Evolutionary conservation across 1,140 invertebrate genomes (phyloP).

Genomic region (Drosophila persimilis): DNA sequence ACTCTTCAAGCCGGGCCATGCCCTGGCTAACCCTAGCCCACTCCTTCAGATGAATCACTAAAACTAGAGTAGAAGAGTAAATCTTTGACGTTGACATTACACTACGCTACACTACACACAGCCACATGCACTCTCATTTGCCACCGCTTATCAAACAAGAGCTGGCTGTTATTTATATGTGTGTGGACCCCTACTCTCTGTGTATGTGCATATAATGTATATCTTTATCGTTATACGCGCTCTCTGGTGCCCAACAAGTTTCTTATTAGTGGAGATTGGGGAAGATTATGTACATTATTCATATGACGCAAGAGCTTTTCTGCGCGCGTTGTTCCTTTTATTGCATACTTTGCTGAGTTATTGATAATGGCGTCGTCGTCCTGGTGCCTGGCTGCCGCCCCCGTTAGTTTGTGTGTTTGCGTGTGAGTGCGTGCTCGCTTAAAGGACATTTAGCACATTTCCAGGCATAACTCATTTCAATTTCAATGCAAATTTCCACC

Average conservation of each 20-base stretch:
- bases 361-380: slow-evolving; percentile 55
- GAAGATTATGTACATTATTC: slow-evolving; percentile 11
- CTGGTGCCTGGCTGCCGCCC: too few relatives aligned
- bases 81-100: background rate
- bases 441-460: slow-evolving; percentile 58
- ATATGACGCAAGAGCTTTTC: slow-evolving; percentile 59
- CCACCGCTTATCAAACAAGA: slow-evolving; percentile 1
- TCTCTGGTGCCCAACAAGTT: slow-evolving; percentile 62
- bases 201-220: slow-evolving; percentile 3
- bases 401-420: slow-evolving; percentile 2
- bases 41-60: slow-evolving; percentile 61
- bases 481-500: slow-evolving; percentile 71
- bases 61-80: background rate
- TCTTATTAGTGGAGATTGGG: slow-evolving; percentile 50
- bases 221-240: slow-evolving; percentile 24
- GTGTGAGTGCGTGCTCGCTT: slow-evolving; percentile 27
- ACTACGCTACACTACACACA: background rate
- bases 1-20: slow-evolving; percentile 14
- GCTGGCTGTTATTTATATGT: background rate
- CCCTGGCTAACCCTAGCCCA: background rate
- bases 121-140: background rate
- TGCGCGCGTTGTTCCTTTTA: slow-evolving; percentile 60
- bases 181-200: background rate
- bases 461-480: slow-evolving; percentile 73
- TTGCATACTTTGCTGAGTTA: slow-evolving; percentile 77